Evolutionary conservation across 2,888 invertebrate species (phyloP).

Genomic region (Cantharis rustica): DNA sequence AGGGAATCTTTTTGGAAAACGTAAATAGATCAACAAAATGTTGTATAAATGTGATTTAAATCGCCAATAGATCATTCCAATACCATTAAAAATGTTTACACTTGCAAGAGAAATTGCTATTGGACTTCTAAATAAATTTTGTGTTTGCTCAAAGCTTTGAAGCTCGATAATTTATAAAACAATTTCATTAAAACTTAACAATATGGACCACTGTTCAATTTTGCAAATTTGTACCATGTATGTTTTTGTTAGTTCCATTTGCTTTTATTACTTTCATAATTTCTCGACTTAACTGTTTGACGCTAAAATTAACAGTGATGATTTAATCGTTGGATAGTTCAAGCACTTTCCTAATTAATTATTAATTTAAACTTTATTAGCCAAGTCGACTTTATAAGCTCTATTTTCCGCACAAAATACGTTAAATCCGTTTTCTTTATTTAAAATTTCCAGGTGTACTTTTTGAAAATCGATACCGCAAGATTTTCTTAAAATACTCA

Average conservation of each 20-base stretch:
- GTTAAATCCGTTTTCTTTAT: not conserved
- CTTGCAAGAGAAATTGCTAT: conserved; percentile 8
- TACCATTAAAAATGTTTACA: conserved; percentile 16
- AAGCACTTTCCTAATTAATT: not conserved
- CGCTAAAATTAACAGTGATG: not conserved
- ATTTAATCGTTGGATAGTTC: not conserved
- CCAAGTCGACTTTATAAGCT: too few species aligned
- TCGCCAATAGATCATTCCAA: conserved; percentile 19
- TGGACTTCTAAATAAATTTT: conserved; percentile 5
- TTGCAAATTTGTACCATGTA: not conserved
- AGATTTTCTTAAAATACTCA: too few species aligned
- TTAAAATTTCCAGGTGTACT: not conserved
- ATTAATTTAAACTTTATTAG: not conserved
- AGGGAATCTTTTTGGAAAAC: conserved; percentile 10
- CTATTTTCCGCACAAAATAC: not conserved
- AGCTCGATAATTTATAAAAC: not conserved
- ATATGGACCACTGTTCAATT: not conserved
- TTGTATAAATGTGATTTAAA: conserved; percentile 14
- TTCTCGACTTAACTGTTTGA: not conserved
- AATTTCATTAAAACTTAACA: conserved; percentile 8
- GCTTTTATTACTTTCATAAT: not conserved
- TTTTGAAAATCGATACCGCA: too few species aligned
- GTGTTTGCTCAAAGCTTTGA: not conserved
- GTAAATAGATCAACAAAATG: conserved; percentile 13
- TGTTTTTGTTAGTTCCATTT: not conserved